Evolutionary conservation across 2,113 vertebrate species (phyloP).

Genomic region (Chamaea fasciata): DNA sequence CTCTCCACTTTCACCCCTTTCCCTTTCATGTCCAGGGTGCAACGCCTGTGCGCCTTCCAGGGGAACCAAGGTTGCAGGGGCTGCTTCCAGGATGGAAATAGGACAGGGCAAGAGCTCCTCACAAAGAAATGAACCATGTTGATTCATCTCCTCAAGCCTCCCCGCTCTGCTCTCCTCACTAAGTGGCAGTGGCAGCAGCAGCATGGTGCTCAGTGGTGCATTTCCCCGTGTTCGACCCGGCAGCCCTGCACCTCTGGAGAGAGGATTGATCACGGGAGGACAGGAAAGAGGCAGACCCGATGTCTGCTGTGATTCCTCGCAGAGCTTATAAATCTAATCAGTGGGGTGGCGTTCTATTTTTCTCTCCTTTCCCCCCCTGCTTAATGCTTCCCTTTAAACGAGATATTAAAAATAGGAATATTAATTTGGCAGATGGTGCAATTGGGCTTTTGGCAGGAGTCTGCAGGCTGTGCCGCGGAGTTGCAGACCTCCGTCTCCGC

Average conservation of each 20-base stretch:
- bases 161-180: neutral
- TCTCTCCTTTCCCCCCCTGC: neutral
- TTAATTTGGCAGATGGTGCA: conserved; percentile 70
- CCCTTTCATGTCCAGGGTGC: neutral
- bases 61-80: neutral
- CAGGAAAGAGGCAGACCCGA: neutral
- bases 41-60: neutral
- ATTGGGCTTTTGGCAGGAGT: conserved; percentile 64
- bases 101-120: neutral
- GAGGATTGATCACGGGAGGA: conserved; percentile 4
- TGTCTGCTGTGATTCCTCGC: neutral
- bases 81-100: neutral
- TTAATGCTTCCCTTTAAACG: conserved; percentile 20
- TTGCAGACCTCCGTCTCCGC: conserved; percentile 34
- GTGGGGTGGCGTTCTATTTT: neutral
- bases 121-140: neutral
- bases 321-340: conserved; percentile 22
- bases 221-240: neutral
- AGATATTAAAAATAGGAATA: conserved; percentile 67
- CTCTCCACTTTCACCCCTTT: neutral
- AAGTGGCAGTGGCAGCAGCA: conserved; percentile 39
- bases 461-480: neutral
- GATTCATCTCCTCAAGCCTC: neutral
- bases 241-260: conserved; percentile 14
- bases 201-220: conserved; percentile 25